These are phyloP conservation scores for Cheumatopsyche charites DNA, from an alignment of 1,140 invertebrate species.

Conservation along the genomic window DNA sequence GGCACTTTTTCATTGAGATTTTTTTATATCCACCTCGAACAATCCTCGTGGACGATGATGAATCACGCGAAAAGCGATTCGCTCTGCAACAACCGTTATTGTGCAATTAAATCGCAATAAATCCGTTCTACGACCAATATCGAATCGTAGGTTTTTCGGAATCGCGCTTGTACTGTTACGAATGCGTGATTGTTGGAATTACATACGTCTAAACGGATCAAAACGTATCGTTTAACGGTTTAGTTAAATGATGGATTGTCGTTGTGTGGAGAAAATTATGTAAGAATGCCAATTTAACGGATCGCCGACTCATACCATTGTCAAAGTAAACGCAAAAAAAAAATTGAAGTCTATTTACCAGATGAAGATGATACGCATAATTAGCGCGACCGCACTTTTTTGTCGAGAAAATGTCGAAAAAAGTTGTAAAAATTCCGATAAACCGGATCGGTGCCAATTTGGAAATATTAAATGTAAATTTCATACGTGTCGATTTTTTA, in stretches of 20 bases:
- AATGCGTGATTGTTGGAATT: too few species aligned
- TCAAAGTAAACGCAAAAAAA: too few species aligned
- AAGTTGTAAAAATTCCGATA: not conserved
- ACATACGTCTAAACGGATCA: not conserved
- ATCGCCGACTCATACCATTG: not conserved
- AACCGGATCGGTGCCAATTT: constrained; percentile 1
- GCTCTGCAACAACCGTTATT: constrained; percentile 9
- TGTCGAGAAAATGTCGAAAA: not conserved
- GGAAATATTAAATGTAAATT: not conserved
- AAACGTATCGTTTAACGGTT: constrained; percentile 23
- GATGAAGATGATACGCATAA: not conserved
- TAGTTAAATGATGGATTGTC: not conserved
- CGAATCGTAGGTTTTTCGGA: too few species aligned
- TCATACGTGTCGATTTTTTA: not conserved
- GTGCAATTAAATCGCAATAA: too few species aligned
- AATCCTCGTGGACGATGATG: constrained; percentile 7
- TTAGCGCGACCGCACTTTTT: not conserved
- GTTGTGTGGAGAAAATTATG: constrained; percentile 17
- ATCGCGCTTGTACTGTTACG: too few species aligned
- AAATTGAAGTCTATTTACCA: not conserved
- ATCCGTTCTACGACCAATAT: too few species aligned
- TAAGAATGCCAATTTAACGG: constrained; percentile 33
- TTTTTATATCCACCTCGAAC: not conserved
- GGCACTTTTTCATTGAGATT: not conserved
- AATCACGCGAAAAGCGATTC: constrained; percentile 14